Conservation (phyloP, 2,113 vertebrate species). For the Glaucidium brasilianum region DNA sequence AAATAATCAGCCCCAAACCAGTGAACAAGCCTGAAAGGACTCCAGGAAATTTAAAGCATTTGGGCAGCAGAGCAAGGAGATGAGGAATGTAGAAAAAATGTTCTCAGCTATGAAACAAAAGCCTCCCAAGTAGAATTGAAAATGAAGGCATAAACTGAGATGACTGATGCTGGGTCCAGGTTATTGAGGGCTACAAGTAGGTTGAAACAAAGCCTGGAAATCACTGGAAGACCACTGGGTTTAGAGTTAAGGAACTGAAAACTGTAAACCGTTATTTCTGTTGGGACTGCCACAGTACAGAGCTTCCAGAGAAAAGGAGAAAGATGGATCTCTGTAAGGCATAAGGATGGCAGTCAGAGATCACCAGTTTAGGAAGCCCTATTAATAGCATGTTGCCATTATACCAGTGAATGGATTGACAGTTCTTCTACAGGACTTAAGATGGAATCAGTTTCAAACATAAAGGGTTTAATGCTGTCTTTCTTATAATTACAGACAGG, state of each 20-base stretch:
- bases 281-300: background rate
- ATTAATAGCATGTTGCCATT: fast-evolving
- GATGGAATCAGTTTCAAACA: background rate
- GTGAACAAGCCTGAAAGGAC: background rate
- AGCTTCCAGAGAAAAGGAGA: background rate
- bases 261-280: background rate
- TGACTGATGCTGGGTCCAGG: background rate
- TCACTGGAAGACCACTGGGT: background rate
- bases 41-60: background rate
- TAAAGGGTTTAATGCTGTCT: background rate
- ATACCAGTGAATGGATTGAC: background rate
- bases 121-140: background rate
- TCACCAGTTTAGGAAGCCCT: background rate
- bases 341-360: background rate
- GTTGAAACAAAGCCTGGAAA: background rate
- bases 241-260: background rate
- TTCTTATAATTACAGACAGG: background rate
- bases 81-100: background rate
- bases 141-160: background rate
- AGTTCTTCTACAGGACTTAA: background rate
- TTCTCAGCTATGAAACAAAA: background rate
- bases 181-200: background rate
- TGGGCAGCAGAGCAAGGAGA: background rate
- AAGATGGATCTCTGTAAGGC: background rate
- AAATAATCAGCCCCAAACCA: background rate